Base-by-base conservation (phyloP, 1,140 invertebrate species). In the Euura saliciscinereae region DNA sequence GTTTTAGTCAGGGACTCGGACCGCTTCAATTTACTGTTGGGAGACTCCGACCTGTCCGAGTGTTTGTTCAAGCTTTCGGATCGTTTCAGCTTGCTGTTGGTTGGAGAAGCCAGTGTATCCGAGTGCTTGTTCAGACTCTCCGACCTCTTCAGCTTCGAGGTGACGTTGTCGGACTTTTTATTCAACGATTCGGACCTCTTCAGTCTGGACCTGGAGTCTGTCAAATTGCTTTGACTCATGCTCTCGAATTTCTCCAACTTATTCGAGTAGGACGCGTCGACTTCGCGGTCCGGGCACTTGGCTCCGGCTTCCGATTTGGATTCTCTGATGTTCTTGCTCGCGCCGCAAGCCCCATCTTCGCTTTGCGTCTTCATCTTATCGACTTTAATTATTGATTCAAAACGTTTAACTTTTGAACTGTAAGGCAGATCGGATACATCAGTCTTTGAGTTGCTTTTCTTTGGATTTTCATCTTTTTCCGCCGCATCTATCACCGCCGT, bases 1-100 rank as follows among this genome's bases (percentile, higher is more conserved):
- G 90, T 93, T 85, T 95, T 95, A 74, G 91, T 94, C 68, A 95
- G 83, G 66, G 92, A 93, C 73, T 93, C 91, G 2, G 91, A 91
- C 13, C 92, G 86, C 77, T 91, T 91, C 44, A 91, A 78, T 46
- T 89, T 89, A 10, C 78, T 79, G 68, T 84, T 85, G 28, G 82
- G 81, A 4, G 81, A 83, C 10, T 84, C 85, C 2, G 79, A 76
- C 67, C 84, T 82, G 45, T 89, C 89, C 2, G 85, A 83, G 44
- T 89, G 84, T 78, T 90, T 90, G 67, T 90, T 90, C 11, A 91
- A 80, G 69, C 89, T 90, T 69, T 91, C 89, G 2, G 90, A 90
- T 43, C 90, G 80, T 71, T 89, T 89, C 8, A 91, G 75, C 78
- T 89, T 89, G 11, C 85, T 85, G 51, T 84, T 88, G 2, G 81